These are phyloP conservation scores for Chamaetylas fuelleborni DNA, from an alignment of 2,113 vertebrate species.

Conservation along the genomic window DNA sequence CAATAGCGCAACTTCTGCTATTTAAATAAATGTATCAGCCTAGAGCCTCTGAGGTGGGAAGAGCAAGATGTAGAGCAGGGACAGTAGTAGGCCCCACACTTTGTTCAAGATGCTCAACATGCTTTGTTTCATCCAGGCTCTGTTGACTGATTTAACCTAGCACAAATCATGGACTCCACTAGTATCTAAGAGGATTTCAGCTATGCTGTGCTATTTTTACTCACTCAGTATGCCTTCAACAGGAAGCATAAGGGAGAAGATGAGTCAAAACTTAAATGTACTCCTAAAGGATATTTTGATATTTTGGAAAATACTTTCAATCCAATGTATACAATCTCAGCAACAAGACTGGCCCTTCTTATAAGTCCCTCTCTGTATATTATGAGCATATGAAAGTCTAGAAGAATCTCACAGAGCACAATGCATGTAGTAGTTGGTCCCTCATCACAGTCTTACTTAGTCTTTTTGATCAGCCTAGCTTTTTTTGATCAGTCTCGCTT, in stretches of 20 bases:
- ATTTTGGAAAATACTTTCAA: neutral
- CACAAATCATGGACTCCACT: neutral
- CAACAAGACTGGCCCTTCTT: neutral
- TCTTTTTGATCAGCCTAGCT: neutral
- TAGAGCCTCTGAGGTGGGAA: neutral
- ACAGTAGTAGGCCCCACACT: neutral
- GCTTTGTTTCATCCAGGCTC: neutral
- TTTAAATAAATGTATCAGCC: neutral
- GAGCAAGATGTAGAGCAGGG: neutral
- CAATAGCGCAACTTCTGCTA: neutral
- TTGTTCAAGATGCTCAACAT: neutral
- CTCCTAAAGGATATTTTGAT: neutral
- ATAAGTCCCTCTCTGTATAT: neutral
- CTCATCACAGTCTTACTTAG: conserved; percentile 21
- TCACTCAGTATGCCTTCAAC: fast-evolving
- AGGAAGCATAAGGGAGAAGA: neutral
- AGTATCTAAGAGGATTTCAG: neutral
- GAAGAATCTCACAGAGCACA: neutral
- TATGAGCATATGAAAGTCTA: neutral
- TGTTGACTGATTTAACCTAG: neutral
- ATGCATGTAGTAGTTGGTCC: neutral
- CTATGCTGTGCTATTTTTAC: neutral
- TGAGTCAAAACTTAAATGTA: neutral
- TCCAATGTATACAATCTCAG: neutral
- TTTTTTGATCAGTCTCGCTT: conserved; percentile 29